Evolutionary conservation across 2,797 vertebrate species (phyloP), one percentile per base, ranked within the genome.

Genomic region (Setipinna tenuifilis): DNA sequence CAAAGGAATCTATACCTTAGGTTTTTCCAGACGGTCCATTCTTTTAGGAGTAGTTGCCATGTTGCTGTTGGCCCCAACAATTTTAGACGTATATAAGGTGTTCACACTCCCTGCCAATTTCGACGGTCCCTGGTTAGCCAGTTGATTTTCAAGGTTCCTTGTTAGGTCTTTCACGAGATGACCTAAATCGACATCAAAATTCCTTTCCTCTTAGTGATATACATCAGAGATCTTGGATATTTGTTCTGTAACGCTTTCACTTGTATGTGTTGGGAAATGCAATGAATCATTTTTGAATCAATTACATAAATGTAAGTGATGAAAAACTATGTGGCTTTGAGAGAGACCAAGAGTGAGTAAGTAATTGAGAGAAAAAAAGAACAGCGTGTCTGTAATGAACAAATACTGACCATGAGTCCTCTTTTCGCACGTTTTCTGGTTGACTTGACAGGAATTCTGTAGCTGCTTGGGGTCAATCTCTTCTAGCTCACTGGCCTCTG

Each of bases 401-500:
- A 17, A 14, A 93, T 91, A 90, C 92, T 92, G 91, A 5, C 87
- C 82, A 3, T 80, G 80, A 31, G 17, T 92, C 86, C 92, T 93
- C 0, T 92, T 89, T 86, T 92, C 81, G 0, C 93, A 93, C 23
- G 92, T 90, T 25, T 94, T 95, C 91, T 92, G 94, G 89, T 92
- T 84, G 85, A 92, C 86, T 86, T 89, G 83, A 78, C 35, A 6
- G 71, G 71, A 78, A 19, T 86, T 88, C 83, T 91, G 89, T 0
- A 93, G 90, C 81, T 87, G 88, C 50, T 87, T 88, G 0, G 87
- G 87, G 61, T 91, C 81, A 35, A 95, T 93, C 92, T 96, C 94
- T 83, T 93, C 91, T 87, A 95, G 89, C 90, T 95, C 95, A 6
- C 95, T 95, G 88, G 92, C 90, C 0, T 95, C 94, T 0, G 93